phyloP scores from a whole-genome alignment of 2,113 vertebrate species.

The Myiagra hebetior region DNA sequence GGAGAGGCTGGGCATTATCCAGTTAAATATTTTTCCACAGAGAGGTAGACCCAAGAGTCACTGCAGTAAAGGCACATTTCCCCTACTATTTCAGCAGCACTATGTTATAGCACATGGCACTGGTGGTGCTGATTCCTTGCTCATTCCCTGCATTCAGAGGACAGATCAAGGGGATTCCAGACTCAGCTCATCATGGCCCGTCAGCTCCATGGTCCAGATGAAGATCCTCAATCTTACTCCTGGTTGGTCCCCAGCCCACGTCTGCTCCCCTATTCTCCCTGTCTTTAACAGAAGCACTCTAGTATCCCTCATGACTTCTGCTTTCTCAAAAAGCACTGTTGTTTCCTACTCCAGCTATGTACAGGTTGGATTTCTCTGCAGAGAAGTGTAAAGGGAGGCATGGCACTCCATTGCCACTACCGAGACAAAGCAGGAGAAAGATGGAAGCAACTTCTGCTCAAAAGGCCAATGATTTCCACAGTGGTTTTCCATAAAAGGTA shows the following conservation, averaged over 20 bases:
- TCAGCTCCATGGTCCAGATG: background rate
- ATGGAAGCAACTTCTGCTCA: background rate
- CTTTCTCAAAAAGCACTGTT: background rate
- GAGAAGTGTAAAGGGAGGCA: background rate
- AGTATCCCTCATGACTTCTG: background rate
- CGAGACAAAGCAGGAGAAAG: background rate
- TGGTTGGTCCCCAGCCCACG: background rate
- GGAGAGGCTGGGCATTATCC: background rate
- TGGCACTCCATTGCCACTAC: background rate
- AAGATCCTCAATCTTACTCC: rapidly evolving
- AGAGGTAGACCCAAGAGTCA: background rate
- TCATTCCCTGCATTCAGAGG: background rate
- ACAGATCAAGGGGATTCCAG: background rate
- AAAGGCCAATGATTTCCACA: background rate
- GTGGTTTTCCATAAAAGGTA: background rate
- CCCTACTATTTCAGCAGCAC: background rate
- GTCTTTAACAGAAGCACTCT: background rate
- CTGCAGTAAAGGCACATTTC: background rate
- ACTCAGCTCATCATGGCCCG: background rate
- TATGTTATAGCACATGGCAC: rapidly evolving
- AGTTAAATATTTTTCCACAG: background rate
- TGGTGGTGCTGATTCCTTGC: background rate
- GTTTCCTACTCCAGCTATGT: background rate
- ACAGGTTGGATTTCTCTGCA: background rate
- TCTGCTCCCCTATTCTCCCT: background rate